Evolutionary conservation across 1,140 invertebrate species (phyloP).

Genomic region (Bombus cullumanus): DNA sequence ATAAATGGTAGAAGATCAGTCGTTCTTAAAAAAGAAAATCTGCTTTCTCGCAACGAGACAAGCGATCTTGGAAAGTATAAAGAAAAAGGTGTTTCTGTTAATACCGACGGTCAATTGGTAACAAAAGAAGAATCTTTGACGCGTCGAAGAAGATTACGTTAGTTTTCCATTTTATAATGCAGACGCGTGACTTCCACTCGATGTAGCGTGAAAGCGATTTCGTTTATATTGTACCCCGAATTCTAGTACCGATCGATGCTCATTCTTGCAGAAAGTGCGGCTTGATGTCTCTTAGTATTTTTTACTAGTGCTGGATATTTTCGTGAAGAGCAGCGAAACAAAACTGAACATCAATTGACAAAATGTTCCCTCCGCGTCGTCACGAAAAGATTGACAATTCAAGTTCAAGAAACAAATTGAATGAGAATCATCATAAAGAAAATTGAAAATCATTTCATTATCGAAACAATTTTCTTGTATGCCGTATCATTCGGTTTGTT

Average conservation of each 20-base stretch:
- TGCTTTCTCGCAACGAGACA: too few relatives aligned
- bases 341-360: background rate
- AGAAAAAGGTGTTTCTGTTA: background rate
- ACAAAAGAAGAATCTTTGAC: constrained; percentile 30
- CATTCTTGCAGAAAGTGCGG: constrained; percentile 27
- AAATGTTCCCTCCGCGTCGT: background rate
- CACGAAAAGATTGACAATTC: background rate
- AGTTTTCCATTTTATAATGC: constrained; percentile 62
- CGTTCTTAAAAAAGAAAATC: too few relatives aligned
- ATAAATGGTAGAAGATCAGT: too few relatives aligned
- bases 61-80: too few relatives aligned
- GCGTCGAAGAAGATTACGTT: constrained; percentile 2
- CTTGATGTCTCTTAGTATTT: background rate
- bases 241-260: constrained; percentile 49
- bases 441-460: background rate
- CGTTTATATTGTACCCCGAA: constrained; percentile 47
- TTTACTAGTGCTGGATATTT: background rate
- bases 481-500: too few relatives aligned
- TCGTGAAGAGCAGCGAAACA: background rate
- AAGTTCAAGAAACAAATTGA: background rate
- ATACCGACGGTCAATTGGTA: background rate
- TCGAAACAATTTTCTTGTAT: background rate
- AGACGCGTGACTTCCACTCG: constrained; percentile 58
- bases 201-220: constrained; percentile 68
- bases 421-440: background rate